Conservation (phyloP, 1,140 invertebrate species). For the Radopholus similis region DNA sequence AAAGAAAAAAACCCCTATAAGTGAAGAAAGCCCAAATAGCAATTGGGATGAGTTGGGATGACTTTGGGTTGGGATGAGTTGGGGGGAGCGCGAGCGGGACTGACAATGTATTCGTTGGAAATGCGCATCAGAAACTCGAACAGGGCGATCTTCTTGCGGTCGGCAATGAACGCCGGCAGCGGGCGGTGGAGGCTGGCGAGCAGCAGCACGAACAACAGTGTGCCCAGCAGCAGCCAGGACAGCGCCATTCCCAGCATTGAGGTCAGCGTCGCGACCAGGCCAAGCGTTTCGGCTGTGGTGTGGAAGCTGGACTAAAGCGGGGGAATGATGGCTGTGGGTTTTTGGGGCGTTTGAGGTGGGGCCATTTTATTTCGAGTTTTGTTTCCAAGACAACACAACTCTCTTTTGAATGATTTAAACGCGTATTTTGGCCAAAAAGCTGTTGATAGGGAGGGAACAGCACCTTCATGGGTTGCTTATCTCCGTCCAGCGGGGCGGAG, state of each 20-base stretch:
- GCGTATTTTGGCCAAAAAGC: background rate
- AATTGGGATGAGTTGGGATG: too few relatives aligned
- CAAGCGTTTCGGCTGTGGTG: background rate
- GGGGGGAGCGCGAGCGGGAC: background rate
- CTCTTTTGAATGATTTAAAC: background rate
- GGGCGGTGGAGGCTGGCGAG: conserved; percentile 43
- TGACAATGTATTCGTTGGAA: conserved; percentile 53
- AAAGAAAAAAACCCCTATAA: background rate
- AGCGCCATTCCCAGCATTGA: conserved; percentile 35
- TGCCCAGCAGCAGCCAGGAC: conserved; percentile 32
- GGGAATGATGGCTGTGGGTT: background rate
- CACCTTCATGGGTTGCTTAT: background rate
- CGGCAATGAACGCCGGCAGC: conserved; percentile 47
- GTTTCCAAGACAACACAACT: background rate
- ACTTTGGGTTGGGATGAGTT: background rate
- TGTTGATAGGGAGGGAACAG: background rate
- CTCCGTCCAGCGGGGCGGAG: background rate
- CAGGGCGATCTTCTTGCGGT: conserved; percentile 47
- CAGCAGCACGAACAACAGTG: conserved; percentile 36
- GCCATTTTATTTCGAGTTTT: background rate
- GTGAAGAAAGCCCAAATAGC: too few relatives aligned
- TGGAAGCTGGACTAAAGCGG: background rate
- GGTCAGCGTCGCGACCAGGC: conserved; percentile 1
- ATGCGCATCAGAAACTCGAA: conserved; percentile 50
- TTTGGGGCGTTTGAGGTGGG: background rate